Evolutionary conservation across 2,113 vertebrate genomes (phyloP).

Genomic region (human): GRCh38 chr22:35556001-35556500

Average conservation of each 20-base stretch:
- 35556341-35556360: not conserved
- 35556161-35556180: not conserved
- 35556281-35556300: not conserved
- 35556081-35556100: conserved; percentile 32
- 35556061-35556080: not conserved
- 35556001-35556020: not conserved
- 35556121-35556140: not conserved
- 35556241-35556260: not conserved
- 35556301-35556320: not conserved
- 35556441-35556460: not conserved
- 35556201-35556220: not conserved
- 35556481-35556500: not conserved
- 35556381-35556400: not conserved
- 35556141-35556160: not conserved
- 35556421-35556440: not conserved
- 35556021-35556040: not conserved
- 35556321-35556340: not conserved
- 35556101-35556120: conserved; percentile 46
- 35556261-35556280: not conserved
- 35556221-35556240: not conserved
- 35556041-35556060: not conserved
- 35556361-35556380: not conserved
- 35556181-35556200: not conserved
- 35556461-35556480: not conserved
- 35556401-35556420: not conserved